phyloP scores from a whole-genome alignment of 2,113 vertebrate genomes.

The Xyliphius kryptos region DNA sequence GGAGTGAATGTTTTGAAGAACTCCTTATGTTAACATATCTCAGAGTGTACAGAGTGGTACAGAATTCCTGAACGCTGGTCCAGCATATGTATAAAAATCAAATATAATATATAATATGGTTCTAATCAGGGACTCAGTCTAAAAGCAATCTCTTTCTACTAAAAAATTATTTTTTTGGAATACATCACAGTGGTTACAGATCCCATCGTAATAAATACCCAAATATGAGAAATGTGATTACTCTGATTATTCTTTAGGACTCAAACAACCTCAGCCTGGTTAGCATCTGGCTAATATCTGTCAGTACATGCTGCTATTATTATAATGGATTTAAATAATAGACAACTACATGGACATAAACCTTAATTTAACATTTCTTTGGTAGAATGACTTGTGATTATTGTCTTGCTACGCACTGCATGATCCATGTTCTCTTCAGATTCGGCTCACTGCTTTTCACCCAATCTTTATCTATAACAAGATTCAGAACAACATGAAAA shows the following conservation, averaged over 20 bases:
- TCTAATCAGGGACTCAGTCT: not conserved
- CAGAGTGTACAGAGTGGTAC: not conserved
- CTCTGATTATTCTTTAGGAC: not conserved
- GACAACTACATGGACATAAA: too few species aligned
- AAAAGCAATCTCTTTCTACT: not conserved
- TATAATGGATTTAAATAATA: too few species aligned
- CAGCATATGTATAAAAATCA: not conserved
- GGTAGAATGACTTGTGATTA: too few species aligned
- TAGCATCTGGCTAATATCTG: too few species aligned
- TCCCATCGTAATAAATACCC: not conserved
- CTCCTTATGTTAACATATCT: not conserved
- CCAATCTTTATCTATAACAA: too few species aligned
- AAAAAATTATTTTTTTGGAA: not conserved
- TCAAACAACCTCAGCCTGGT: not conserved
- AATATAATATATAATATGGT: not conserved
- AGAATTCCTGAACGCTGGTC: not conserved
- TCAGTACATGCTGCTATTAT: too few species aligned
- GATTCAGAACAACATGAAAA: too few species aligned
- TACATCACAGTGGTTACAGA: not conserved
- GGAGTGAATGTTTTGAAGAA: not conserved
- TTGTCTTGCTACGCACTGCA: not conserved
- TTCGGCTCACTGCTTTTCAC: too few species aligned
- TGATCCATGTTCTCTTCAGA: too few species aligned
- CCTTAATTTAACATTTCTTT: not conserved
- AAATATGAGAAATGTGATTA: not conserved